Percentiles rank a stretch among this genome's conserved stretches.
Evolutionary conservation across 2,888 invertebrate species (phyloP).

Genomic region (Agrochola lota): DNA sequence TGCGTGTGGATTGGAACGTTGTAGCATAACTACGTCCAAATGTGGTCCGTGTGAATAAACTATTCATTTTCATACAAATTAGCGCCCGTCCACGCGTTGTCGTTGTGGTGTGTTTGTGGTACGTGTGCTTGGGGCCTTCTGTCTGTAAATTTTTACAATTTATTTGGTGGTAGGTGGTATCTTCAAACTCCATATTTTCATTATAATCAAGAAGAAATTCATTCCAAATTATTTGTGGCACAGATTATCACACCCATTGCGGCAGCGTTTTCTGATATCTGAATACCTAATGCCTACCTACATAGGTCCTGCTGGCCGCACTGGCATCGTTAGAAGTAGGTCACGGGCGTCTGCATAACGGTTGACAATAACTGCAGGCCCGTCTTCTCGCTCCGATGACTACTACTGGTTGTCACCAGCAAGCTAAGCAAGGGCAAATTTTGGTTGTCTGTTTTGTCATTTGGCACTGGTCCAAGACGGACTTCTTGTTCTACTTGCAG

Average conservation of each 20-base stretch:
- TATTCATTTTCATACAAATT: too few relatives aligned
- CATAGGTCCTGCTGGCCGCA: background rate
- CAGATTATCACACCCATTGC: background rate
- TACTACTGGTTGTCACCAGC: slow-evolving; percentile 17
- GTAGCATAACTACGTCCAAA: too few relatives aligned
- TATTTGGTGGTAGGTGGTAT: background rate
- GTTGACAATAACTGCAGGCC: slow-evolving; percentile 45
- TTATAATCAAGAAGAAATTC: background rate
- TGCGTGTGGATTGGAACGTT: too few relatives aligned
- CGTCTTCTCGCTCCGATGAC: slow-evolving; percentile 25
- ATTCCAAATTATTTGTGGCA: background rate
- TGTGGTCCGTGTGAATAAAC: too few relatives aligned
- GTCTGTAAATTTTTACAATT: too few relatives aligned
- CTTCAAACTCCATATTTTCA: background rate
- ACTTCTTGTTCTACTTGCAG: too few relatives aligned
- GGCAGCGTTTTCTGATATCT: too few relatives aligned
- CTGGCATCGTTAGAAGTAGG: slow-evolving; percentile 17
- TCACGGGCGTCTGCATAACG: slow-evolving; percentile 17
- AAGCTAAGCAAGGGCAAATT: background rate
- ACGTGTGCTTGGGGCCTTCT: too few relatives aligned
- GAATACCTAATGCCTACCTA: background rate
- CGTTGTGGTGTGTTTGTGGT: too few relatives aligned
- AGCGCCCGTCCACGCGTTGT: too few relatives aligned
- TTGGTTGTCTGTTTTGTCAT: background rate
- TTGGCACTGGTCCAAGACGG: background rate